Evolutionary conservation across 2,113 vertebrate species (phyloP), one percentile per base, ranked within the genome.

Genomic region (Pogonocichla stellata): DNA sequence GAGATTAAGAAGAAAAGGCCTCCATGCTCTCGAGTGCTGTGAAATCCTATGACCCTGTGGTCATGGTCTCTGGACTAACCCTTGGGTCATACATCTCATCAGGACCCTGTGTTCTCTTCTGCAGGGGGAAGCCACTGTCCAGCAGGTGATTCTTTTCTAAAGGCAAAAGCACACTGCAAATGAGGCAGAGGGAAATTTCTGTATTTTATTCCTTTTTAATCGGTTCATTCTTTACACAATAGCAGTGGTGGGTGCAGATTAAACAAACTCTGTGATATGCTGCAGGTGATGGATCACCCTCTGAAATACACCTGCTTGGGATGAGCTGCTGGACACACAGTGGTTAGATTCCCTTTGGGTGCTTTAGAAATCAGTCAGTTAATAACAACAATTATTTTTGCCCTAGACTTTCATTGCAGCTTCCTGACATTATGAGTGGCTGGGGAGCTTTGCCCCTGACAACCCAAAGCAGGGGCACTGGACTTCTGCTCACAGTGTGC

Each of bases 51-150:
- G 12, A 57, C 23, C 11, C 29, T 14, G 5, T 2, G 3, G 13
- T 26, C 1, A 0, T 0, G 0, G 9, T 40, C 15, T 66, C 47
- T 71, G 2, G 24, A 7, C 12, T 31, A 60, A 65, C 4, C 29
- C 24, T 40, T 18, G 40, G 57, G 36, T 67, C 9, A 5, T 29
- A 26, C 10, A 47, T 12, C 17, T 42, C n/a, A 9, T 19, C 31
- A 43, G 22, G 11, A 62, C 13, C 4, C 36, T 0, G 1, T 5
- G n/a, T 25, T 48, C 16, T 71, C 42, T 62, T 14, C 31, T 0
- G 0, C 4, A 11, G 23, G 4, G 12, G 17, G 22, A 73, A 84
- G 19, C 1, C 0, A 36, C 23, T 29, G 8, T 19, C 23, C 42
- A 80, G 17, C 23, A 69, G 22, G 31, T 78, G 19, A 25, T 4